phyloP scores from a whole-genome alignment of 2,888 invertebrate species.

The Tetropium fuscum region DNA sequence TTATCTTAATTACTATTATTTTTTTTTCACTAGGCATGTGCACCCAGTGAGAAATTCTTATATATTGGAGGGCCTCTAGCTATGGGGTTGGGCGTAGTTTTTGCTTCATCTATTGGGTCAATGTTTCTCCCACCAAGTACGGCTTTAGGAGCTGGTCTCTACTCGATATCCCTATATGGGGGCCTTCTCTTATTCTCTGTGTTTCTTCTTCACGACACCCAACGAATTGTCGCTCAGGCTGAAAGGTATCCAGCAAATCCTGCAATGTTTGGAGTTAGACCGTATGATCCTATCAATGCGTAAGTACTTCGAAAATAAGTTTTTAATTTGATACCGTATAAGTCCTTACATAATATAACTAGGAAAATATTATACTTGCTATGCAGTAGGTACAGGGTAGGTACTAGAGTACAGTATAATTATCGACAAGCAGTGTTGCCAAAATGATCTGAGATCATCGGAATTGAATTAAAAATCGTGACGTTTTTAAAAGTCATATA shows the following conservation, averaged over 20 bases:
- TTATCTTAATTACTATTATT: too few relatives aligned
- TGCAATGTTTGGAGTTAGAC: conserved; percentile 68
- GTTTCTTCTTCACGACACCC: conserved; percentile 96
- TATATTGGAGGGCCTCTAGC: conserved; percentile 96
- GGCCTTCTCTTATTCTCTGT: conserved; percentile 94
- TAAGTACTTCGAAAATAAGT: conserved; percentile 71
- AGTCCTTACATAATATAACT: too few relatives aligned
- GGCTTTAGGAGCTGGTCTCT: conserved; percentile 90
- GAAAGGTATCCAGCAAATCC: conserved; percentile 79
- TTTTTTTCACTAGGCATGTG: conserved; percentile 73
- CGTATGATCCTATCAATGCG: conserved; percentile 97
- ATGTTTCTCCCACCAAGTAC: conserved; percentile 94
- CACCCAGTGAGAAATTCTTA: conserved; percentile 96
- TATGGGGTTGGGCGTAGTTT: conserved; percentile 95
- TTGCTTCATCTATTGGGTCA: conserved; percentile 91
- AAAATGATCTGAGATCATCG: too few relatives aligned
- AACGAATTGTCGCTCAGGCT: conserved; percentile 88
- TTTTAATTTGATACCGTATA: not conserved
- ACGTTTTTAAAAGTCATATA: too few relatives aligned
- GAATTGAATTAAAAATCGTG: too few relatives aligned
- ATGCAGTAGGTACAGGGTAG: too few relatives aligned
- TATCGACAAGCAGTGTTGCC: too few relatives aligned
- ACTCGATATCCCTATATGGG: conserved; percentile 94
- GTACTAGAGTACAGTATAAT: too few relatives aligned
- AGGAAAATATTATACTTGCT: too few relatives aligned